Evolutionary conservation across 2,797 vertebrate genomes (phyloP).

Genomic region (Coilia nasus): DNA sequence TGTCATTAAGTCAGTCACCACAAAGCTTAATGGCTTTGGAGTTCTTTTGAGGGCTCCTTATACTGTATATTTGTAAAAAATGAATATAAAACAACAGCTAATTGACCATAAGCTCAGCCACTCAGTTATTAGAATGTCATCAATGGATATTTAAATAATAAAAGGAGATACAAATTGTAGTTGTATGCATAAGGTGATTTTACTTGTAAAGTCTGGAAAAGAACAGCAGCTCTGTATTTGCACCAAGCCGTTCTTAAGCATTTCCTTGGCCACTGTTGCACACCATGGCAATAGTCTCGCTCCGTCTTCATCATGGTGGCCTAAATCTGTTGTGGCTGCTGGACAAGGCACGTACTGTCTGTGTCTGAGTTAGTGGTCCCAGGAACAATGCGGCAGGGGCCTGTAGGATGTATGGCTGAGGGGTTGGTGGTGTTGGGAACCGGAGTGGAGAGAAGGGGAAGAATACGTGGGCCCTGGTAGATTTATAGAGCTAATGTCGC

Average conservation of each 20-base stretch:
- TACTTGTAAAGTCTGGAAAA: neutral
- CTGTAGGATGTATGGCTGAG: slow-evolving; percentile 61
- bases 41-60: neutral
- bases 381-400: slow-evolving; percentile 34
- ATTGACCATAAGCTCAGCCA: neutral
- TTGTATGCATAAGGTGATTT: neutral
- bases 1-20: slow-evolving; percentile 41
- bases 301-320: slow-evolving; percentile 54
- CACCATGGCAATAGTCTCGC: slow-evolving; percentile 49
- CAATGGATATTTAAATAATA: neutral
- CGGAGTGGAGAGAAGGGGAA: slow-evolving; percentile 58
- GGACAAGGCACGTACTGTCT: slow-evolving; percentile 72
- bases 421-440: slow-evolving; percentile 32
- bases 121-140: neutral
- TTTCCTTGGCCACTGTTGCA: slow-evolving; percentile 42
- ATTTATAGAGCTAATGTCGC: slow-evolving; percentile 75
- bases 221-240: neutral
- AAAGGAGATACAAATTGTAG: neutral
- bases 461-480: slow-evolving; percentile 59
- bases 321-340: slow-evolving; percentile 56
- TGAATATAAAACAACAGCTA: neutral
- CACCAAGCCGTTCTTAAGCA: neutral
- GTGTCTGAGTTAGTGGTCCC: slow-evolving; percentile 37
- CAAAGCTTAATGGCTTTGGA: neutral
- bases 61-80: neutral